Evolutionary conservation across 2,888 invertebrate species (phyloP), one percentile per base, ranked within the genome.

Genomic region (Drosophila greeni): DNA sequence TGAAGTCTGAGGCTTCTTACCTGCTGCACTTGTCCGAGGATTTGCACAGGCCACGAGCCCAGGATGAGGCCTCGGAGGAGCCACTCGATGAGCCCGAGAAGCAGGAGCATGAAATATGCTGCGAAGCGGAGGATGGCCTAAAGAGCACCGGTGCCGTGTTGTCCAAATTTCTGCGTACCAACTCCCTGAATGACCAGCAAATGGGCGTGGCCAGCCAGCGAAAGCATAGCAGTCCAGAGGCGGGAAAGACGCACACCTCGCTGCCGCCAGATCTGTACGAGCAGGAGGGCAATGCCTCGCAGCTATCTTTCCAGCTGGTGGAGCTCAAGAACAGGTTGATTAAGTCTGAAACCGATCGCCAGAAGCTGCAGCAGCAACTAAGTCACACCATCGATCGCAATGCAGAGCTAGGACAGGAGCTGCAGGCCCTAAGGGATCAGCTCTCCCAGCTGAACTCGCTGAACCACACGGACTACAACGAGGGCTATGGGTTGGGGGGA

Each of bases 1-100:
- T 95, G 52, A 91, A 92, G 67, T 86, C 90, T 9, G 95, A 95
- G 82, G 95, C 95, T 0, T 92, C 93, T 34, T 92, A 92, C 23
- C 88, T 95, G 71, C 89, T 95, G 45, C 91, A 92, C 33, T 86
- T 93, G n/a, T 92, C 92, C 0, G 88, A 89, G 69, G 86, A 87
- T 37, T 69, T 88, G 20, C 75, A 76, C 2, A 83, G 74, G 37
- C 77, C 84, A 3, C 69, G 57, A 0, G 52, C 9, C 0, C 49
- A n/a, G 8, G 74, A 77, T 18, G 82, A 84, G n/a, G 26, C 72
- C n/a, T 79, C 70, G 39, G 86, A 86, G 49, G 86, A 86, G 53
- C 81, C 76, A 3, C 29, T 85, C n/a, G 75, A 73, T 31, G 84
- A 85, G 47, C 68, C 70, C 0, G 85, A 85, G 48, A 81, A 81